A percentile compares a stretch with the other conserved stretches of the same genome.
phyloP scores from a whole-genome alignment of 2,113 vertebrate species.

The Dasyornis broadbenti region DNA sequence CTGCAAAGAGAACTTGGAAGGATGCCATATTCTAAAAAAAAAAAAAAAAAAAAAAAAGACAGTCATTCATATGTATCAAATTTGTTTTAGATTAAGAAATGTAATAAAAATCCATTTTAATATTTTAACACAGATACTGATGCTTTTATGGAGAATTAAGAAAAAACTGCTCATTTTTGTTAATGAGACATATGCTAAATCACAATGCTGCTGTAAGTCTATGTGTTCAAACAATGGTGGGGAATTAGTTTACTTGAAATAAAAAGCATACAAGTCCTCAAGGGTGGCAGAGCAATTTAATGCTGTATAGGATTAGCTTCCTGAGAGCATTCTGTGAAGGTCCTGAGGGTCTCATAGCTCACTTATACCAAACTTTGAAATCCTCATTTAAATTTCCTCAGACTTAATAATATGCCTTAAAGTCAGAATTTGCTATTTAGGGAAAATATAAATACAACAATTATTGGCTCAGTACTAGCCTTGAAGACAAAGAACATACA shows the following conservation, averaged over 20 bases:
- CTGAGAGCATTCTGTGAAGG: not conserved
- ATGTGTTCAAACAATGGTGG: not conserved
- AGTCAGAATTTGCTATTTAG: constrained; percentile 1
- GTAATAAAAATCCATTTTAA: not conserved
- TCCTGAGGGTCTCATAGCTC: constrained; percentile 25
- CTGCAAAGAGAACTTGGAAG: not conserved
- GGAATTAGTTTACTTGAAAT: constrained; percentile 23
- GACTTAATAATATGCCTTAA: constrained; percentile 16
- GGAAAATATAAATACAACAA: constrained; percentile 49
- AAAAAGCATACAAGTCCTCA: not conserved
- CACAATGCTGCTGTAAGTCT: not conserved
- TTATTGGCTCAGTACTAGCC: not conserved
- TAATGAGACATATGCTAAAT: not conserved
- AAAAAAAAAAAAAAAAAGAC: not conserved
- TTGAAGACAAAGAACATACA: not conserved
- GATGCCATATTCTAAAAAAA: not conserved
- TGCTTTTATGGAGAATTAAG: not conserved
- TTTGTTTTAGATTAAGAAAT: not conserved
- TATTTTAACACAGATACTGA: not conserved
- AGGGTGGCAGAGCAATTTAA: constrained; percentile 21
- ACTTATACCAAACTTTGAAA: constrained; percentile 42
- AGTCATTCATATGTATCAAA: not conserved
- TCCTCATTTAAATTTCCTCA: constrained; percentile 51
- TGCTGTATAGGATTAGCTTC: constrained; percentile 17
- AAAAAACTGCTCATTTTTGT: not conserved